Conservation (phyloP, 2,888 invertebrate genomes). For the Catocala fraxini region DNA sequence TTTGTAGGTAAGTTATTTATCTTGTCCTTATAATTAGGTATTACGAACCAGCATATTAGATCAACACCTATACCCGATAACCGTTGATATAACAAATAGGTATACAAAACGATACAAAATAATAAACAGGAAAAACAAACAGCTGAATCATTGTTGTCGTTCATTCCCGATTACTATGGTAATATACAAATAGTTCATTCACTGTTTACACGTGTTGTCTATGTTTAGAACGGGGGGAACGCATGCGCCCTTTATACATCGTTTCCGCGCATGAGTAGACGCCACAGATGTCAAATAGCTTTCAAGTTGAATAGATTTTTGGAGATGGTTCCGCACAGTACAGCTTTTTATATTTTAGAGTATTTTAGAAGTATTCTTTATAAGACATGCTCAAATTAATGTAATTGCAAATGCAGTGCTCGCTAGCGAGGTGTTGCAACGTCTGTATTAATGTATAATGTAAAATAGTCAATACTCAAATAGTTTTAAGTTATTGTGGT, state of each 20-base stretch:
- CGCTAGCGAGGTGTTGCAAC: too few relatives aligned
- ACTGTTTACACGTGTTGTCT: slow-evolving; percentile 30
- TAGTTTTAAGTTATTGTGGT: too few relatives aligned
- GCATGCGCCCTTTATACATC: slow-evolving; percentile 58
- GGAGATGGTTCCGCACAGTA: slow-evolving; percentile 29
- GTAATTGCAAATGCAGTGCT: too few relatives aligned
- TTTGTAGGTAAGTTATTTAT: too few relatives aligned
- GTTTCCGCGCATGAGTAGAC: slow-evolving; percentile 53
- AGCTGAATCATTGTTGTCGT: slow-evolving; percentile 16
- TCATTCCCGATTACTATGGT: slow-evolving; percentile 29
- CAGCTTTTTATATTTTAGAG: background rate
- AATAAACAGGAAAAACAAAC: slow-evolving; percentile 1
- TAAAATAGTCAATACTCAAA: too few relatives aligned
- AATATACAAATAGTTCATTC: slow-evolving; percentile 16
- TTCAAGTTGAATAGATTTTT: slow-evolving; percentile 12
- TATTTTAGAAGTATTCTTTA: background rate
- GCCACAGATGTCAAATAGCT: slow-evolving; percentile 28
- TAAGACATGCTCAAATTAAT: too few relatives aligned
- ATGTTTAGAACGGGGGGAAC: slow-evolving; percentile 56
- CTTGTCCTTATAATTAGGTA: too few relatives aligned
- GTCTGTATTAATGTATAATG: too few relatives aligned
- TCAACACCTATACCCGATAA: too few relatives aligned
- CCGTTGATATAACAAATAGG: too few relatives aligned
- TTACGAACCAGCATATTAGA: too few relatives aligned
- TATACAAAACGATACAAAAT: too few relatives aligned